Percentiles rank a stretch among this genome's conserved stretches.
phyloP scores from a whole-genome alignment of 2,113 vertebrate species.

The Sturnira hondurensis region DNA sequence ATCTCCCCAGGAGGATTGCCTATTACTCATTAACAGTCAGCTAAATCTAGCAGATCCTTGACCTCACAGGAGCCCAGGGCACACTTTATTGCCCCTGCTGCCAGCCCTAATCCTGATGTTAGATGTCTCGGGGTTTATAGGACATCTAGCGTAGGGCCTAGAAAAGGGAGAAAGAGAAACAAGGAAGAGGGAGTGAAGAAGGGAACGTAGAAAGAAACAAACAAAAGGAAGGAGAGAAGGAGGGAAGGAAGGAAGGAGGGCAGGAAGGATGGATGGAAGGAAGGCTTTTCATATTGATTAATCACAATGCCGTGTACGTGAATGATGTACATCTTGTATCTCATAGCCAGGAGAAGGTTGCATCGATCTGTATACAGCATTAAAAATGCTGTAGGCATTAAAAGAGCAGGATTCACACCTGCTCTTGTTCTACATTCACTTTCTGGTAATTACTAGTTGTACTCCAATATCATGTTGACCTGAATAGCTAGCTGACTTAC shows the following conservation, averaged over 20 bases:
- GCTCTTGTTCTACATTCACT: not conserved
- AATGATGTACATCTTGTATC: not conserved
- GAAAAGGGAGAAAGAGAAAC: not conserved
- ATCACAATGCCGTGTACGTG: not conserved
- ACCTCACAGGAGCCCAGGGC: not conserved
- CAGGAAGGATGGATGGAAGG: not conserved
- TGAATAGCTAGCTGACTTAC: not conserved
- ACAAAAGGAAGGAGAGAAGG: not conserved
- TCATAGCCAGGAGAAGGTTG: not conserved
- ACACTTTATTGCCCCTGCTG: too few relatives aligned
- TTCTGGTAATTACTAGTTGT: not conserved
- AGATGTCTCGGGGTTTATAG: not conserved
- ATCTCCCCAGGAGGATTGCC: not conserved
- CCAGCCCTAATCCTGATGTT: not conserved
- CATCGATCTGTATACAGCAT: not conserved
- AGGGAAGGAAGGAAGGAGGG: not conserved
- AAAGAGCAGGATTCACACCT: not conserved
- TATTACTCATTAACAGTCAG: not conserved
- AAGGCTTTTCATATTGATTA: not conserved
- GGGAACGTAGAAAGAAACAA: not conserved
- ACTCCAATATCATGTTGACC: not conserved
- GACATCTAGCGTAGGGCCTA: not conserved
- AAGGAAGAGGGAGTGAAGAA: constrained; percentile 20
- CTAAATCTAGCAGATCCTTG: not conserved
- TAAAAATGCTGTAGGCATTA: too few relatives aligned